Evolutionary conservation across 2,113 vertebrate species (phyloP).

Genomic region (Muntiacus reevesi): DNA sequence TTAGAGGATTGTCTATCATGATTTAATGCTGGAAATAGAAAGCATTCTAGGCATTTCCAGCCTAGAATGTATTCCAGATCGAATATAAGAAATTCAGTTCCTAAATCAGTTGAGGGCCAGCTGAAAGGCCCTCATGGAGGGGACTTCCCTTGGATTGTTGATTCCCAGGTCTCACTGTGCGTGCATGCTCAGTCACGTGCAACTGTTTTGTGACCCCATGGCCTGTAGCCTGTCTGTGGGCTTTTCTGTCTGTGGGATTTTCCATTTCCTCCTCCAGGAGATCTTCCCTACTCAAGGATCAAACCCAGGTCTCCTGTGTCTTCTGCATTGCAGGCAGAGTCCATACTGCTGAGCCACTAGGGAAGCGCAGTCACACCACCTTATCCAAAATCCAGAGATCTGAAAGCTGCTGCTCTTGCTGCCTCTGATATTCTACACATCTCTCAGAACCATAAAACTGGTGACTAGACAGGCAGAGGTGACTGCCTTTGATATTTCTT

Average conservation of each 20-base stretch:
- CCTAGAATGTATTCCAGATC: neutral
- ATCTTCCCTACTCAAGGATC: neutral
- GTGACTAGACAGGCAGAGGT: neutral
- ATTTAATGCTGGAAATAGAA: neutral
- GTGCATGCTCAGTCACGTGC: neutral
- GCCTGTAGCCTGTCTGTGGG: neutral
- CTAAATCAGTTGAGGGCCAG: neutral
- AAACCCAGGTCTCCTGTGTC: neutral
- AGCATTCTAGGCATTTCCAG: neutral
- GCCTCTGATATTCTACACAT: neutral
- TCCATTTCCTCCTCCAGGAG: neutral
- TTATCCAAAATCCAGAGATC: neutral
- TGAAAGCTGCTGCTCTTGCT: neutral
- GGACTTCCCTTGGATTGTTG: neutral
- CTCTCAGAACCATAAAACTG: neutral
- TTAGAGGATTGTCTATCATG: neutral
- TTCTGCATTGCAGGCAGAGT: neutral
- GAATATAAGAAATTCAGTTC: neutral
- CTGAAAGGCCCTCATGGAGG: neutral
- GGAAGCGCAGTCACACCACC: neutral
- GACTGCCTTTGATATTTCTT: neutral
- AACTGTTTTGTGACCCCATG: neutral
- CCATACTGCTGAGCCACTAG: neutral
- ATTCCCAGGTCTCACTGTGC: neutral
- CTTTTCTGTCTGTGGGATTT: neutral